These are phyloP conservation scores for Neotoma lepida DNA, from an alignment of 2,113 vertebrate genomes.

Conservation along the genomic window DNA sequence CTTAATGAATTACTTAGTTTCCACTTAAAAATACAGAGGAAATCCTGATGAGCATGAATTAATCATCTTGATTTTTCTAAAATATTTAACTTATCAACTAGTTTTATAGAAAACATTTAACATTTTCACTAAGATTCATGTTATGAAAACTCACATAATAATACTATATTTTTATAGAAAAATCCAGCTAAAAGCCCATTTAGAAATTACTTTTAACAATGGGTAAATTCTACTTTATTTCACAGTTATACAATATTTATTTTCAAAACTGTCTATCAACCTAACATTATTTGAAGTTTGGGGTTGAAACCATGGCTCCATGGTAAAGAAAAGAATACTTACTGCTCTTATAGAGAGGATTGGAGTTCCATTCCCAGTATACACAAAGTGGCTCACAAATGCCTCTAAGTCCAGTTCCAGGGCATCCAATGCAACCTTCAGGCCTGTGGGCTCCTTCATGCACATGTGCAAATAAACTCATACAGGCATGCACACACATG, in stretches of 20 bases:
- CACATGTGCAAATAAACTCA: neutral
- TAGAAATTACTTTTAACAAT: conserved; percentile 24
- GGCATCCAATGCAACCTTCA: neutral
- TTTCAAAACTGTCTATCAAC: neutral
- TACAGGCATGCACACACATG: neutral
- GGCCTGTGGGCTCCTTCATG: neutral
- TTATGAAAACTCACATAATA: neutral
- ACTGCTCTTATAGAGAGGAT: neutral
- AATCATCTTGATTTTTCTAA: conserved; percentile 31
- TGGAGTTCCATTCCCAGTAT: neutral
- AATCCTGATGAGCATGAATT: neutral
- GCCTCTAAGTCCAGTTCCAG: neutral
- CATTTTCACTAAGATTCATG: conserved; percentile 7
- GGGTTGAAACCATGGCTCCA: neutral
- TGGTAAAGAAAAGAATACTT: neutral
- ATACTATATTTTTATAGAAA: conserved; percentile 17
- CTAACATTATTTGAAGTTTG: conserved; percentile 29
- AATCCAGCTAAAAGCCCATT: neutral
- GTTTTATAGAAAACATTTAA: conserved; percentile 43
- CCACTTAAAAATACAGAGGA: neutral
- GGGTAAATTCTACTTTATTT: neutral
- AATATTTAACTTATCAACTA: neutral
- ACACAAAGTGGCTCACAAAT: neutral
- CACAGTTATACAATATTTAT: neutral
- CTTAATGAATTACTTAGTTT: neutral